Evolutionary conservation across 2,113 vertebrate species (phyloP).

Genomic region (Scatophagus argus): DNA sequence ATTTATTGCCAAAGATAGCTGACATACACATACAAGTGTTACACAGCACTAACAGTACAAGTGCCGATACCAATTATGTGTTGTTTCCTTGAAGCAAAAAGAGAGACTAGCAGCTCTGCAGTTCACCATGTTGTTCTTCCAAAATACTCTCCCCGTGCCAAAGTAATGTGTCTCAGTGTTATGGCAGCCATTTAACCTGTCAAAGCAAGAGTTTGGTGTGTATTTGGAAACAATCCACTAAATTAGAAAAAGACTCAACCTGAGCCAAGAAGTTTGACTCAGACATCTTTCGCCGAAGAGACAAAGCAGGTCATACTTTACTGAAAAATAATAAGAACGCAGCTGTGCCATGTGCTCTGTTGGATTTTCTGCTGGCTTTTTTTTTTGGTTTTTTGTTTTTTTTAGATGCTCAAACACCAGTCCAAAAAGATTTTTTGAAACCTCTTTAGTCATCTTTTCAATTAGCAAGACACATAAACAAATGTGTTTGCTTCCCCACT

Average conservation of each 20-base stretch:
- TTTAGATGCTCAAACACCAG: neutral
- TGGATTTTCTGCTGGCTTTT: constrained; percentile 19
- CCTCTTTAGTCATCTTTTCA: constrained; percentile 29
- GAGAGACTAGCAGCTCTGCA: constrained; percentile 51
- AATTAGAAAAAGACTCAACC: constrained; percentile 71
- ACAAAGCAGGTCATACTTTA: constrained; percentile 13
- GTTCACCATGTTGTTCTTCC: constrained; percentile 45
- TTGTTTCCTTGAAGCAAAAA: constrained; percentile 67
- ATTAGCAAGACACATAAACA: constrained; percentile 39
- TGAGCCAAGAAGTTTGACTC: constrained; percentile 60
- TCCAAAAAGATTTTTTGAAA: constrained; percentile 4
- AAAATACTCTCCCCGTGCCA: constrained; percentile 52
- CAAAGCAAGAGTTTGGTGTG: constrained; percentile 65
- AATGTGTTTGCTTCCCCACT: constrained; percentile 23
- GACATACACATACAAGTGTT: constrained; percentile 60
- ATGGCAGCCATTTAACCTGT: constrained; percentile 80
- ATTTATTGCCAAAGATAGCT: constrained; percentile 61
- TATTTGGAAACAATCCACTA: constrained; percentile 76
- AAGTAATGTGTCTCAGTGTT: constrained; percentile 64
- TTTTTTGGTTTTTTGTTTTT: constrained; percentile 1
- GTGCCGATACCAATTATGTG: constrained; percentile 68
- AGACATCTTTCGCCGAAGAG: constrained; percentile 39
- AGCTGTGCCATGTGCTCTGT: neutral
- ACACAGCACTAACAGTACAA: constrained; percentile 60
- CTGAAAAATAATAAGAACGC: neutral